These are phyloP conservation scores for Diacarnus erythraeanus DNA, from an alignment of 37 sponge, comb jelly and placozoan genomes.

Conservation along the genomic window DNA sequence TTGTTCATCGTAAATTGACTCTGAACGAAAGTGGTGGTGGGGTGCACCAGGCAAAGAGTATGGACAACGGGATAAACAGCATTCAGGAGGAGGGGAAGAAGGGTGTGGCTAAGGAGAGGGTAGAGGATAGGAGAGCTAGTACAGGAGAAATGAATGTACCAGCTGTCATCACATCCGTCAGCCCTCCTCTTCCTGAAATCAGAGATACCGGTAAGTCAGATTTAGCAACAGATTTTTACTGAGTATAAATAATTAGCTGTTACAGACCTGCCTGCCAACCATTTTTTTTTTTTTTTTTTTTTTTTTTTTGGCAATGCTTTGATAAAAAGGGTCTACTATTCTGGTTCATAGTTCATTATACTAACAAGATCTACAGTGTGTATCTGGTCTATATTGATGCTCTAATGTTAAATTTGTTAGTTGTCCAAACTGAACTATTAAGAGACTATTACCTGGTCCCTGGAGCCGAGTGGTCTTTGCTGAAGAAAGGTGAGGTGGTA, in stretches of 20 bases:
- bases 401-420: too few species aligned
- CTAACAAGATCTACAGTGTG: too few species aligned
- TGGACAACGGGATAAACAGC: background rate
- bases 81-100: background rate
- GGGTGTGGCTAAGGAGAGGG: background rate
- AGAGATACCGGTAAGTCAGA: background rate
- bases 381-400: too few species aligned
- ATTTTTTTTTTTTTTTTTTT: background rate
- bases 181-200: slow-evolving; percentile 8
- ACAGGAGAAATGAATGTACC: slow-evolving; percentile 5
- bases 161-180: background rate
- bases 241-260: too few species aligned
- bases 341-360: too few species aligned
- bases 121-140: background rate
- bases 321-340: background rate
- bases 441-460: slow-evolving; percentile 64
- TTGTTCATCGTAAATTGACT: background rate
- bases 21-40: background rate
- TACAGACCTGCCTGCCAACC: too few species aligned
- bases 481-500: slow-evolving; percentile 53
- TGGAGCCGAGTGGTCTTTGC: slow-evolving; percentile 61
- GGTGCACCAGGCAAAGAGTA: too few species aligned
- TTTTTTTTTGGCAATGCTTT: background rate
- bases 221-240: too few species aligned
- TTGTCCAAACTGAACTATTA: slow-evolving; percentile 20